A percentile compares a stretch with the other conserved stretches of the same genome.
Conservation (phyloP, 2,888 invertebrate species). For the Polia nebulosa region DNA sequence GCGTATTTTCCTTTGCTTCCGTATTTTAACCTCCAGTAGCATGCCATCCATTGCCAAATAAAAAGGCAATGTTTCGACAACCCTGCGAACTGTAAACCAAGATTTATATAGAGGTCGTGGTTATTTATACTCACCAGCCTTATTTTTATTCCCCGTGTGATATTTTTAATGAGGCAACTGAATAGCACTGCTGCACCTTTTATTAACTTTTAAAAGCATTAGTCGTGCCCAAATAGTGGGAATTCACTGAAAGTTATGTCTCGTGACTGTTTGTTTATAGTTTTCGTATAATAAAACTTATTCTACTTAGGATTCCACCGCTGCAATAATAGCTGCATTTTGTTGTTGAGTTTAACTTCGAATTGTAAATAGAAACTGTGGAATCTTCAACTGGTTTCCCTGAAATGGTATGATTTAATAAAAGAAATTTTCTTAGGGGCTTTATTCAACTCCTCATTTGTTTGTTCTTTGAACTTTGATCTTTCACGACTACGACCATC, state of each 20-base stretch:
- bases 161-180: conserved; percentile 90
- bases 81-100: conserved; percentile 86
- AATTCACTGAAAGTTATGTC: conserved; percentile 72
- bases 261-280: conserved; percentile 68
- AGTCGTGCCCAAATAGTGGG: conserved; percentile 74
- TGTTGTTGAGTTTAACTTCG: conserved; percentile 39
- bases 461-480: not conserved
- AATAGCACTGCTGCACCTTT: conserved; percentile 85
- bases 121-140: conserved; percentile 87
- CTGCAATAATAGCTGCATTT: conserved; percentile 49
- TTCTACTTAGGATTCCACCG: conserved; percentile 61
- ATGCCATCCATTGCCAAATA: conserved; percentile 53
- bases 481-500: not conserved
- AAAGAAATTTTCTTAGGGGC: no score
- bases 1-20: conserved; percentile 6
- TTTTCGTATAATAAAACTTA: conserved; percentile 64
- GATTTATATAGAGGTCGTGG: conserved; percentile 87
- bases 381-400: conserved; percentile 45
- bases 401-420: conserved; percentile 29
- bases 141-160: conserved; percentile 90
- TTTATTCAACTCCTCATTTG: not conserved
- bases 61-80: conserved; percentile 71
- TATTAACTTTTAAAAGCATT: conserved; percentile 87
- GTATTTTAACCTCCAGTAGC: not conserved
- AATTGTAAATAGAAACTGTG: conserved; percentile 31